Evolutionary conservation across 2,888 invertebrate species (phyloP).

Genomic region (Abrostola triplasia): DNA sequence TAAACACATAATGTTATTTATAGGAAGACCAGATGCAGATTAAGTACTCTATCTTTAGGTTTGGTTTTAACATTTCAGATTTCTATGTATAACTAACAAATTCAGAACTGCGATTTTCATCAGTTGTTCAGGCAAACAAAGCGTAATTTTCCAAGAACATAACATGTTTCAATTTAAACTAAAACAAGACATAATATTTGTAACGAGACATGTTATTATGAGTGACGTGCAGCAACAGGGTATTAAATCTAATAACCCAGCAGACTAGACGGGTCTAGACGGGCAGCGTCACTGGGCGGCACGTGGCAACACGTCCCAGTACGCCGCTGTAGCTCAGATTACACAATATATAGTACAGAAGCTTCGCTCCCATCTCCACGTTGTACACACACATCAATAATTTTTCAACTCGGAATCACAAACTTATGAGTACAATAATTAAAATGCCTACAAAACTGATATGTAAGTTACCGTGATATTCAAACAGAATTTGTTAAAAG

Average conservation of each 20-base stretch:
- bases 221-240: constrained; percentile 24
- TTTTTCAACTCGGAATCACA: not conserved
- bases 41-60: too few species aligned
- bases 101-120: too few species aligned
- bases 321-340: not conserved
- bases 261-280: constrained; percentile 25
- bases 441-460: too few species aligned
- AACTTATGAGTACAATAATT: too few species aligned
- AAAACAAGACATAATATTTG: not conserved
- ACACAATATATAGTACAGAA: not conserved
- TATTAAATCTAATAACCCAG: constrained; percentile 19
- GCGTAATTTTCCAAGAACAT: not conserved
- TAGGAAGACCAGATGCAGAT: too few species aligned
- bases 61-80: too few species aligned
- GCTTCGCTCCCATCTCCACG: not conserved
- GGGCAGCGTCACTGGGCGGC: not conserved
- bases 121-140: too few species aligned
- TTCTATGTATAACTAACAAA: too few species aligned
- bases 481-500: not conserved
- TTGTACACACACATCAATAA: not conserved
- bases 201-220: constrained; percentile 19
- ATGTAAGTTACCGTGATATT: too few species aligned
- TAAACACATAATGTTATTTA: too few species aligned
- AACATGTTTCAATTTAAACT: not conserved
- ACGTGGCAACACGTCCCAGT: constrained; percentile 2